Evolutionary conservation across 2,113 vertebrate genomes (phyloP), one percentile per base, ranked within the genome.

Genomic region (Synchiropus splendidus): DNA sequence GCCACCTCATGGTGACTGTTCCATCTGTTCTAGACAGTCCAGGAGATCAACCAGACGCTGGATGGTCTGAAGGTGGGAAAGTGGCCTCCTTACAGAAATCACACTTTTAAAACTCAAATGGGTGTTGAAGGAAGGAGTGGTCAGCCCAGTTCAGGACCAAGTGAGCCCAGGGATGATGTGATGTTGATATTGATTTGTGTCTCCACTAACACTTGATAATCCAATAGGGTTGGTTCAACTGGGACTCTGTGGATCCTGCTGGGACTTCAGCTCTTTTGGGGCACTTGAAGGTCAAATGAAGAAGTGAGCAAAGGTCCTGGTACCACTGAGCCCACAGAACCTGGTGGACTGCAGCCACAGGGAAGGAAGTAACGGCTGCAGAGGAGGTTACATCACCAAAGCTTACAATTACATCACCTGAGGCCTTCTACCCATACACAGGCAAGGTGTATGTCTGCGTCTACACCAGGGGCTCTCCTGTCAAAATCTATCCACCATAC

Each of bases 191-290:
- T 34, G 6, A 12, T 34, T n/a, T 34, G 6, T 1, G 4, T n/a
- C 33, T 1, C 11, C 11, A 34, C n/a, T 10, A 6, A 34, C 33
- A n/a, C 11, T 6, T 2, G 6, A 4, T 36, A 2, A 36, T 36
- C 14, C 5, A 38, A 16, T 16, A 16, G 2, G 16, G 12, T 4
- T 39, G 15, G 4, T 39, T 39, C 27, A 16, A 13, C 2, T 91
- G 91, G 88, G 89, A 0, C 1, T 64, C 0, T 95, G 91, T 5
- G 90, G 89, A 0, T 75, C 90, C 0, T 95, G 90, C 60, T 94
- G 92, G 91, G 89, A 90, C 0, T 93, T 94, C 82, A 91, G 90
- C 14, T 81, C 90, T 0, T 59, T 86, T 39, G 92, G 90, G 9
- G 87, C 90, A 1, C 81, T 95, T 0, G 91, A 95, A 32, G 90